Evolutionary conservation across 2,888 invertebrate species (phyloP).

Genomic region (Drosophila stalkeri): DNA sequence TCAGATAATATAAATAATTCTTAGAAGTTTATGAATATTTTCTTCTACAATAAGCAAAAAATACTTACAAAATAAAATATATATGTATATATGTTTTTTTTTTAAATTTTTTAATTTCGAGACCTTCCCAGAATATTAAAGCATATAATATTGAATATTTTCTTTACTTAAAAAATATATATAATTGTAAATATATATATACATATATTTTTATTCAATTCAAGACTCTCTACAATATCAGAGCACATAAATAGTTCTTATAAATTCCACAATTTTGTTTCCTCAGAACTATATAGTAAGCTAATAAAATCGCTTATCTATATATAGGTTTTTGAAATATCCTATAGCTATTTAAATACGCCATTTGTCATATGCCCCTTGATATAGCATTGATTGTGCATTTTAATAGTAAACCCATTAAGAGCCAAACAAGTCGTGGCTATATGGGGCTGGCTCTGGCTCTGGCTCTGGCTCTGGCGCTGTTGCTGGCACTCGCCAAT

Average conservation of each 20-base stretch:
- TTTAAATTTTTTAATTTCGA: too few relatives aligned
- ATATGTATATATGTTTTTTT: too few relatives aligned
- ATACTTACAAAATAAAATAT: too few relatives aligned
- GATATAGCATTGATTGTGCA: slow-evolving; percentile 13
- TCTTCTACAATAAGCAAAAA: not conserved
- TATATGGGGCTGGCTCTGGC: not conserved
- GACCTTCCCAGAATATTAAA: too few relatives aligned
- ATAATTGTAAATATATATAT: too few relatives aligned
- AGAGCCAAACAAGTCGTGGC: slow-evolving; percentile 33
- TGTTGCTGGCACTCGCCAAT: not conserved
- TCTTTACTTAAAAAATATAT: too few relatives aligned
- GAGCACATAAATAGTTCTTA: not conserved
- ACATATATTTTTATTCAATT: not conserved
- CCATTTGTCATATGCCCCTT: slow-evolving; percentile 6
- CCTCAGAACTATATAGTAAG: not conserved
- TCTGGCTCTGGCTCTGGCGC: not conserved
- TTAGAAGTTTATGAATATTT: not conserved
- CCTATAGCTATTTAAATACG: slow-evolving; percentile 5
- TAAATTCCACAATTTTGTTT: not conserved
- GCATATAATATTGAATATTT: too few relatives aligned
- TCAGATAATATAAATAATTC: not conserved
- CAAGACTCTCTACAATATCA: not conserved
- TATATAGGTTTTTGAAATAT: not conserved
- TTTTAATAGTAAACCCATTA: slow-evolving; percentile 40
- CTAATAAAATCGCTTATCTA: not conserved